phyloP scores from a whole-genome alignment of 2,797 vertebrate genomes.

The Poecile montanus region DNA sequence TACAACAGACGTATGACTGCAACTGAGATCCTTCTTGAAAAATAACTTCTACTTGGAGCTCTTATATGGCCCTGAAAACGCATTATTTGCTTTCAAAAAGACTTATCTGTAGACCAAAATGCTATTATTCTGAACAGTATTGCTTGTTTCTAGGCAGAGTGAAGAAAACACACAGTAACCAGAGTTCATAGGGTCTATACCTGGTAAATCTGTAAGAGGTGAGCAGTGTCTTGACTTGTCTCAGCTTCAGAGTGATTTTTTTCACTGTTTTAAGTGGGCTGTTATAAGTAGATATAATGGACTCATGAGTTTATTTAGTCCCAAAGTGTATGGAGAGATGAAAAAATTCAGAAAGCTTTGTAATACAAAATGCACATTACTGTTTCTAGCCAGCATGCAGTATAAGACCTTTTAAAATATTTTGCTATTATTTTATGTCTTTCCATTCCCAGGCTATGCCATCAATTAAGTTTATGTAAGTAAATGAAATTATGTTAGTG shows the following conservation, averaged over 20 bases:
- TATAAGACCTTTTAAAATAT: constrained; percentile 17
- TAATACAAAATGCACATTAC: constrained; percentile 1
- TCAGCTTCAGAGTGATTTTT: constrained; percentile 2
- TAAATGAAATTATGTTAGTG: not conserved
- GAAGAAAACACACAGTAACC: not conserved
- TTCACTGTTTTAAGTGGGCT: constrained; percentile 29
- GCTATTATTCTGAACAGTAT: not conserved
- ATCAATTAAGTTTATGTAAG: constrained; percentile 14
- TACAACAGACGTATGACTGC: not conserved
- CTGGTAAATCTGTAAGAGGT: not conserved
- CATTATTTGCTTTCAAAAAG: not conserved
- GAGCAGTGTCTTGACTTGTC: constrained; percentile 5
- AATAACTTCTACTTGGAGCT: not conserved
- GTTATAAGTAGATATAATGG: not conserved
- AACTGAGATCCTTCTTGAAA: not conserved
- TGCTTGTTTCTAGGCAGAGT: not conserved
- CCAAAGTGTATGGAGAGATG: not conserved
- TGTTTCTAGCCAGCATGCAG: not conserved
- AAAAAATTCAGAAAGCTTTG: constrained; percentile 21
- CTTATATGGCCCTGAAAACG: accelerated
- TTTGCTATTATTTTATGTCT: constrained; percentile 34
- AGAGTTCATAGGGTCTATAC: not conserved
- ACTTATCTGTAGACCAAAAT: not conserved
- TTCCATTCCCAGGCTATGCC: constrained; percentile 27
- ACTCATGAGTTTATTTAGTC: not conserved